Conservation (phyloP, 2,888 invertebrate species). For the Conomelus anceps region DNA sequence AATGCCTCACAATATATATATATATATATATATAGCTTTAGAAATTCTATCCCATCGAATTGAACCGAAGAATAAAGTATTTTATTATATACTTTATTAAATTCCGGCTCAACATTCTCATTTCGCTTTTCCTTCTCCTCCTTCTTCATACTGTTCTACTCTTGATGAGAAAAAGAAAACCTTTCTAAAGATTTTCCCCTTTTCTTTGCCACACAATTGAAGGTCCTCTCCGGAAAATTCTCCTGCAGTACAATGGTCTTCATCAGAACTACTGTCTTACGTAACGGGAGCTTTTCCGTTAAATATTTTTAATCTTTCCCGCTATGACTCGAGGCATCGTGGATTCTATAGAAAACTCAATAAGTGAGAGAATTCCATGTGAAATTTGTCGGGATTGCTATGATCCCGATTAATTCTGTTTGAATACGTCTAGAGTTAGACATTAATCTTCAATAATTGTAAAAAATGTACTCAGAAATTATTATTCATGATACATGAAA, state of each 20-base stretch:
- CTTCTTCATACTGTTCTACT: not conserved
- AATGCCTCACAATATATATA: not conserved
- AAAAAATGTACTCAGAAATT: too few species aligned
- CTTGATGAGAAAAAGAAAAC: not conserved
- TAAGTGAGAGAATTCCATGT: not conserved
- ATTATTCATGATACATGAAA: too few species aligned
- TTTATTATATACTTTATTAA: not conserved
- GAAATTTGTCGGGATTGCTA: too few species aligned
- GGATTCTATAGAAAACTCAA: not conserved
- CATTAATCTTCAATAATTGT: too few species aligned
- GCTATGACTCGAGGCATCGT: not conserved
- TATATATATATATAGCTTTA: too few species aligned
- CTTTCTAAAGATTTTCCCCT: not conserved
- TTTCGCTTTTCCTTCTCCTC: not conserved
- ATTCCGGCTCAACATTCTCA: not conserved
- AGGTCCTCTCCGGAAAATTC: too few species aligned
- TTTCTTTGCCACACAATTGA: not conserved
- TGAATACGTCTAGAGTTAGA: too few species aligned
- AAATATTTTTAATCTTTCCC: not conserved
- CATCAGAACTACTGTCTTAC: not conserved
- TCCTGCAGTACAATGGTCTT: not conserved
- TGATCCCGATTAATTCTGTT: too few species aligned
- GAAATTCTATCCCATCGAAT: not conserved
- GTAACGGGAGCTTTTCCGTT: not conserved
- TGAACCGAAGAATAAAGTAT: not conserved